A percentile compares a stretch with the other conserved stretches of the same genome.
Evolutionary conservation across 1,140 invertebrate species (phyloP).

Genomic region (Drosophila littoralis): DNA sequence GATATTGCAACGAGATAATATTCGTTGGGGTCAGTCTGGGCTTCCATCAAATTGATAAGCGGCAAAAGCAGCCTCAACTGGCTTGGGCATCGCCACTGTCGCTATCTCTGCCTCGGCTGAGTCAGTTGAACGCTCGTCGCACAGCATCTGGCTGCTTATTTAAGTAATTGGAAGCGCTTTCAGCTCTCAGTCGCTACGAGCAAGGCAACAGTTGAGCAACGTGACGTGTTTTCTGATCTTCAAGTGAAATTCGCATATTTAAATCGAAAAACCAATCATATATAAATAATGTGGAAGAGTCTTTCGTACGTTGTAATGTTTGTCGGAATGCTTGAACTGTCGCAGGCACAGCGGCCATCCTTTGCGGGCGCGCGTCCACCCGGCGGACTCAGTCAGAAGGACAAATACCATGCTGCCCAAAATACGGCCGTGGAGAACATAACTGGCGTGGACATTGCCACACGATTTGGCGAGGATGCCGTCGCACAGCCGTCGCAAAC

Average conservation of each 20-base stretch:
- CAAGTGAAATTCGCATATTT: constrained; percentile 40
- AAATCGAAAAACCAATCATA: not conserved
- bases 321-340: constrained; percentile 39
- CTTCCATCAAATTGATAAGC: constrained; percentile 22
- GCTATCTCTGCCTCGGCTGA: not conserved
- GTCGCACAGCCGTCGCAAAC: constrained; percentile 15
- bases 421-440: constrained; percentile 67
- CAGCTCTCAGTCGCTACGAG: constrained; percentile 48
- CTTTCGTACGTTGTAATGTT: constrained; percentile 29
- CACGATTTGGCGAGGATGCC: constrained; percentile 63
- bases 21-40: constrained; percentile 13
- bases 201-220: constrained; percentile 22
- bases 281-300: constrained; percentile 42
- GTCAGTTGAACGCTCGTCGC: constrained; percentile 37
- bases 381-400: constrained; percentile 73
- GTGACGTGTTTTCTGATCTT: not conserved
- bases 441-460: constrained; percentile 60
- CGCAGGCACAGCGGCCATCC: constrained; percentile 69
- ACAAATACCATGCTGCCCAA: constrained; percentile 68
- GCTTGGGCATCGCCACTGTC: not conserved
- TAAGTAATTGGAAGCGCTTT: constrained; percentile 57
- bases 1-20: not conserved
- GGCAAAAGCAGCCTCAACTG: constrained; percentile 14
- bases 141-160: constrained; percentile 55
- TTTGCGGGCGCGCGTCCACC: constrained; percentile 75